Percentiles rank a stretch among this genome's conserved stretches.
Evolutionary conservation across 2,888 invertebrate genomes (phyloP).

Genomic region (Cosmopolites sordidus): DNA sequence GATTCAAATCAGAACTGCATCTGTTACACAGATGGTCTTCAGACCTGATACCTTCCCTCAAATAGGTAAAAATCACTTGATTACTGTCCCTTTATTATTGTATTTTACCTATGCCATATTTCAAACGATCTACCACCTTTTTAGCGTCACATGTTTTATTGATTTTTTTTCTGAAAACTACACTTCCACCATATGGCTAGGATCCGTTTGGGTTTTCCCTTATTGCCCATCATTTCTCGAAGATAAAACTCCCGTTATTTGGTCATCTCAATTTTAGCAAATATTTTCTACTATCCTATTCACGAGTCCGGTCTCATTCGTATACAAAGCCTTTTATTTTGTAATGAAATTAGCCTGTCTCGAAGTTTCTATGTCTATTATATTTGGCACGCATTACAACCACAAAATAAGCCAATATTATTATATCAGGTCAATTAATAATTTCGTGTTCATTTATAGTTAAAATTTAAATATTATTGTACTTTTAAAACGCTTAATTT

Average conservation of each 20-base stretch:
- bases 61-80: conserved; percentile 29
- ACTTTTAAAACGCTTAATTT: too few species aligned
- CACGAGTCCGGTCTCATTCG: too few species aligned
- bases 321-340: too few species aligned
- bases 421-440: too few species aligned
- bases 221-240: conserved; percentile 25
- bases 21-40: conserved; percentile 47
- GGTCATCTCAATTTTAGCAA: too few species aligned
- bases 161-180: conserved; percentile 15
- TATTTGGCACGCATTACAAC: too few species aligned
- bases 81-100: conserved; percentile 26
- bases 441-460: too few species aligned
- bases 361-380: too few species aligned
- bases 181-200: conserved; percentile 18
- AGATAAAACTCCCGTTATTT: conserved; percentile 21
- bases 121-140: conserved; percentile 26
- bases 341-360: too few species aligned
- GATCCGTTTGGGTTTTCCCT: conserved; percentile 24
- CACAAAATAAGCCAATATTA: too few species aligned
- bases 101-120: conserved; percentile 27
- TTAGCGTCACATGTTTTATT: conserved; percentile 27
- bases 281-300: too few species aligned
- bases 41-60: conserved; percentile 32
- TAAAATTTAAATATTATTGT: too few species aligned
- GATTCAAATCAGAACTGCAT: conserved; percentile 47